A percentile compares a stretch with the other conserved stretches of the same genome.
Evolutionary conservation across 2,797 vertebrate genomes (phyloP).

Genomic region (Peromyscus attwateri): DNA sequence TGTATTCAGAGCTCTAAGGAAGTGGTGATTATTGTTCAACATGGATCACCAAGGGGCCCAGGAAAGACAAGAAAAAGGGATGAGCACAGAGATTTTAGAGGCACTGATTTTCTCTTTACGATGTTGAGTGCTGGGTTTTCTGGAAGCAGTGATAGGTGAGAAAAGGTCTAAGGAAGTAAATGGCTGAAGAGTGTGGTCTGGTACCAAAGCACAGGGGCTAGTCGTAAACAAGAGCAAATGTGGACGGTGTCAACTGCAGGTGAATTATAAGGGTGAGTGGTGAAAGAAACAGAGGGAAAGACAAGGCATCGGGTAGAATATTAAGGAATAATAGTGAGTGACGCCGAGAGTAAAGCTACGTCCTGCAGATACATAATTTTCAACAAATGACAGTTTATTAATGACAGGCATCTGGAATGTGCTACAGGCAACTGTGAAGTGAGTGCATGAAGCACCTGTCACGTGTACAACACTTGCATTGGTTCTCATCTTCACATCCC

Average conservation of each 20-base stretch:
- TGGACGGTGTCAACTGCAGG: too few species aligned
- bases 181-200: neutral
- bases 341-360: neutral
- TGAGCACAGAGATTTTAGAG: neutral
- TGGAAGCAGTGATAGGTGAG: neutral
- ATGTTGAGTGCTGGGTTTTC: neutral
- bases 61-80: neutral
- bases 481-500: neutral
- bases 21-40: neutral
- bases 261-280: neutral
- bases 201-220: neutral
- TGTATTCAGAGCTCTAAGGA: neutral
- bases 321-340: neutral
- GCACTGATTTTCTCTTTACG: neutral
- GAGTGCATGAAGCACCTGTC: neutral
- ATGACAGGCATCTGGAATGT: neutral
- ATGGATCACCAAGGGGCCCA: neutral
- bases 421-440: neutral
- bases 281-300: neutral
- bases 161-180: neutral
- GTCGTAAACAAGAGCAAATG: neutral
- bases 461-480: neutral
- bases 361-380: neutral
- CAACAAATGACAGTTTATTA: neutral
- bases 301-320: neutral